phyloP scores from a whole-genome alignment of 2,113 vertebrate species.

The Thermophis baileyi region DNA sequence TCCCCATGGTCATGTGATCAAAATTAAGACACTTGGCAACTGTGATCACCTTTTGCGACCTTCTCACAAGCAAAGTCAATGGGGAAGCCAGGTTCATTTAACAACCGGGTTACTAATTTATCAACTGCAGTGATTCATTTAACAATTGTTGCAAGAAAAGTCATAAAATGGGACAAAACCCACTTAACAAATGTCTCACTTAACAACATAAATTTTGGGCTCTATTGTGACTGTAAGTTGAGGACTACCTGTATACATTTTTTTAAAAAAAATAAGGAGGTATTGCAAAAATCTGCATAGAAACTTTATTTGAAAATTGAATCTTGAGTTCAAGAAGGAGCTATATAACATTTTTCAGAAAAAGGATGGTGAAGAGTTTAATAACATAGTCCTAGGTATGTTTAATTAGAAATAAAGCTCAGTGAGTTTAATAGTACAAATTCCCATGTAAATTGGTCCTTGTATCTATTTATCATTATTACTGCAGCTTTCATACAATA shows the following conservation, averaged over 20 bases:
- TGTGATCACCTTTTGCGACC: neutral
- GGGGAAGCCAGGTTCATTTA: neutral
- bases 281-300: neutral
- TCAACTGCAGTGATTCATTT: neutral
- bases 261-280: neutral
- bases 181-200: neutral
- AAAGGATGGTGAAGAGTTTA: neutral
- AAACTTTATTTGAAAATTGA: neutral
- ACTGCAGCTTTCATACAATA: neutral
- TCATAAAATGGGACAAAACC: neutral
- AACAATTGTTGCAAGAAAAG: neutral
- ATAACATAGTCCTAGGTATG: neutral
- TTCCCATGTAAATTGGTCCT: neutral
- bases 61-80: neutral
- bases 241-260: neutral
- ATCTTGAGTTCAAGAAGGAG: neutral
- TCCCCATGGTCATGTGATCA: neutral
- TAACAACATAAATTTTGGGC: neutral
- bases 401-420: neutral
- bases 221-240: neutral
- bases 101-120: neutral
- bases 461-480: neutral
- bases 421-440: neutral
- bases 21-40: neutral
- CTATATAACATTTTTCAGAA: neutral